phyloP scores from a whole-genome alignment of 2,113 vertebrate genomes.

The Pseudorhombus dupliciocellatus region DNA sequence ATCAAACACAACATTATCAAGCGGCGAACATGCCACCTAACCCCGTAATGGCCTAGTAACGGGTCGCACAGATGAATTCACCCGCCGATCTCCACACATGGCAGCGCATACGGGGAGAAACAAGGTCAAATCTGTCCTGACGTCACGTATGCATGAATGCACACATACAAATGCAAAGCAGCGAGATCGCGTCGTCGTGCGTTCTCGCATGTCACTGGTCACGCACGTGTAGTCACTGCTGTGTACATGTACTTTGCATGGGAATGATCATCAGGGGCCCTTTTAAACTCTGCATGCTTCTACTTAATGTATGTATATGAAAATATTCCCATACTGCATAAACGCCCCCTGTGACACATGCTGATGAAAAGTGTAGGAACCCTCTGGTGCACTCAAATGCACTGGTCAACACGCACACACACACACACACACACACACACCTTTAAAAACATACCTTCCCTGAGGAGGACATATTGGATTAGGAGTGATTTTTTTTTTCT shows the following conservation, averaged over 20 bases:
- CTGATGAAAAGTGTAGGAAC: not conserved
- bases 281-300: not conserved
- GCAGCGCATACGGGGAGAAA: constrained; percentile 12
- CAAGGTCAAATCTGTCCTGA: constrained; percentile 19
- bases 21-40: not conserved
- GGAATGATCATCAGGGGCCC: constrained; percentile 15
- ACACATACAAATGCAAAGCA: not conserved
- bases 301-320: constrained; percentile 4
- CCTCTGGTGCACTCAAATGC: constrained; percentile 12
- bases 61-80: constrained; percentile 11
- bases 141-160: constrained; percentile 36
- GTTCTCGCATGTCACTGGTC: not conserved
- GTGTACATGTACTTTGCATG: constrained; percentile 4
- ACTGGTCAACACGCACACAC: constrained; percentile 2
- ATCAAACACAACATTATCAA: constrained; percentile 12
- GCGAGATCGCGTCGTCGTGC: not conserved
- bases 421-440: constrained; percentile 23
- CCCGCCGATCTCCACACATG: not conserved
- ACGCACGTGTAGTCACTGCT: not conserved
- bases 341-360: no score
- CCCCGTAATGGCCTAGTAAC: not conserved
- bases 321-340: not conserved
- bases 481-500: constrained; percentile 67
- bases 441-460: constrained; percentile 48
- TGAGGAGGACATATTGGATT: constrained; percentile 75